Evolutionary conservation across 1,140 invertebrate species (phyloP), one percentile per base, ranked within the genome.

Genomic region (Drosophila takahashii): DNA sequence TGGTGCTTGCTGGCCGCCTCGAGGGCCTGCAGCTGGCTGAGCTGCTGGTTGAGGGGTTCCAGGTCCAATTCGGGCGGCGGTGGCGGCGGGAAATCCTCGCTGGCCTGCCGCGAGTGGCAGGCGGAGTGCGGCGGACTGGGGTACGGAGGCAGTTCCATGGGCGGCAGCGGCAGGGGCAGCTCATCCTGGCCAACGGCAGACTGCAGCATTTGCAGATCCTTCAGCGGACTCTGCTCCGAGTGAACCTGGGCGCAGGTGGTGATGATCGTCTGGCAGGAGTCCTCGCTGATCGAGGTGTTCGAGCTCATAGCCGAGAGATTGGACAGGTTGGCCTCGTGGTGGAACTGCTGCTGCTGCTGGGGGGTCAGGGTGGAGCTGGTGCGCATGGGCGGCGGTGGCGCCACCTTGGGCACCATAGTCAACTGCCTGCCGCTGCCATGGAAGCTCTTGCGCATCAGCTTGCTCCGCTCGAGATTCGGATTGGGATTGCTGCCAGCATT

Each of bases 41-140:
- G 90, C 78, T 95, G 92, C 60, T 94, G 93, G 78, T 93, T 93
- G 7, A 95, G 86, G 1, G 93, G 92, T 41, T 93, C 94, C 77
- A 95, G 92, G 64, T 96, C 95, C 44, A 96, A 93, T 3, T 96
- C 95, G 1, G 96, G 95, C 2, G 97, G 97, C 32, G 97, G 97
- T 18, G 97, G 97, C 16, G 96, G 96, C 36, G 96, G 97, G 79
- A 98, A 98, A 76, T 98, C 97, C 92, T 97, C 96, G 92, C 96
- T 97, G 0, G 96, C 94, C 92, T 98, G 96, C 59, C 96, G 93
- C 1, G 96, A 97, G 90, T 97, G 96, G 39, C 95, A 94, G 0
- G 94, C 95, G 2, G 96, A 96, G 74, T 94, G 94, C 54, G 95
- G 94, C 3, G 96, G 95, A 77, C 95, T 95, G 0, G 96, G 96